phyloP scores from a whole-genome alignment of 2,113 vertebrate genomes.

The Pollimyrus isidori region DNA sequence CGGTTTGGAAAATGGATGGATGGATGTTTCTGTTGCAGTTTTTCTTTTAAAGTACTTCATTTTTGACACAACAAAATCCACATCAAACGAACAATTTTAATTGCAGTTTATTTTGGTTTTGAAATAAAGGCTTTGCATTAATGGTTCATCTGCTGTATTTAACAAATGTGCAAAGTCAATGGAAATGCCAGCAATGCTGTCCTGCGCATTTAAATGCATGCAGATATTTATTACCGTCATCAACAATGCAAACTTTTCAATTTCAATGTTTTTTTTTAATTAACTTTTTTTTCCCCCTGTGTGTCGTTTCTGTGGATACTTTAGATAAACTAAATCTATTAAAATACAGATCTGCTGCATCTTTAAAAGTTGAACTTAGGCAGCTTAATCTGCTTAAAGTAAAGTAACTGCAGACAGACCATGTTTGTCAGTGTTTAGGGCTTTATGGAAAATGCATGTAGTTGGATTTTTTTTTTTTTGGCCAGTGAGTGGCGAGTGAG shows the following conservation, averaged over 20 bases:
- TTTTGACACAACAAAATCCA: background rate
- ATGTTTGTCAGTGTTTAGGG: background rate
- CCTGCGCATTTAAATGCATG: background rate
- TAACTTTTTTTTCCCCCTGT: background rate
- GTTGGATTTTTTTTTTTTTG: background rate
- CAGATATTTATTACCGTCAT: background rate
- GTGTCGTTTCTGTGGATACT: background rate
- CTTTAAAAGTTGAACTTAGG: background rate
- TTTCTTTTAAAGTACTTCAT: background rate
- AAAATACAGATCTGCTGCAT: background rate
- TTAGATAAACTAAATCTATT: background rate
- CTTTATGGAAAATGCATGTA: background rate
- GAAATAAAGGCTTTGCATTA: no score
- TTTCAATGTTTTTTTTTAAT: no score
- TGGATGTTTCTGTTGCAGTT: background rate
- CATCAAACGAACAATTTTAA: background rate
- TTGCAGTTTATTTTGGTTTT: background rate
- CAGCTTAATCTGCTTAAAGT: background rate
- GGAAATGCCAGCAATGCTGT: background rate
- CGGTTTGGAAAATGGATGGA: no score
- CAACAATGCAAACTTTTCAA: background rate
- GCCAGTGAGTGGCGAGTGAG: background rate
- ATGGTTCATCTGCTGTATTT: no score
- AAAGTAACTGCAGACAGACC: background rate
- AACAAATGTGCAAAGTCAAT: background rate